A percentile compares a stretch with the other conserved stretches of the same genome.
Conservation (phyloP, 2,797 vertebrate species). For the Microctenopoma steveboyesi region DNA sequence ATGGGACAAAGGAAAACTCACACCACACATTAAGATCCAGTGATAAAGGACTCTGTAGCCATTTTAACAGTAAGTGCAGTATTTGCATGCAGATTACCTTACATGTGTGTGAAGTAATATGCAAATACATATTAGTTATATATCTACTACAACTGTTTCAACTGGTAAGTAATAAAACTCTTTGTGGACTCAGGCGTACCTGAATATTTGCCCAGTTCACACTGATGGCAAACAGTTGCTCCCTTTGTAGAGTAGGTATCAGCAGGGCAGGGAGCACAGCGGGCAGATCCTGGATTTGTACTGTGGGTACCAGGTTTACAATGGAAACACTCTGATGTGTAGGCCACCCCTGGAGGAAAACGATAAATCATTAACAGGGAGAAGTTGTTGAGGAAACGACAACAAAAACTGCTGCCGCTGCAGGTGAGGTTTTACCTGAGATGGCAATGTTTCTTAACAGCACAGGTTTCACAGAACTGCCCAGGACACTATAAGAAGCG, state of each 20-base stretch:
- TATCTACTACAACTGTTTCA: background rate
- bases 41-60: constrained; percentile 55
- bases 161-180: background rate
- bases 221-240: constrained; percentile 88
- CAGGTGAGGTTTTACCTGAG: constrained; percentile 82
- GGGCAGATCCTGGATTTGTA: constrained; percentile 84
- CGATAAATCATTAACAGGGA: constrained; percentile 17
- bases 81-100: constrained; percentile 42
- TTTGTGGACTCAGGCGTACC: constrained; percentile 79
- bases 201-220: constrained; percentile 86
- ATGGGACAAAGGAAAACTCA: constrained; percentile 41
- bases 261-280: constrained; percentile 86
- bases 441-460: constrained; percentile 90
- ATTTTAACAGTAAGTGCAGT: constrained; percentile 29
- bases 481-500: constrained; percentile 83
- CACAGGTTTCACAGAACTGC: constrained; percentile 86
- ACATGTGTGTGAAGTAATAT: constrained; percentile 1
- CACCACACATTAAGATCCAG: constrained; percentile 65
- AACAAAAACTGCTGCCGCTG: no score
- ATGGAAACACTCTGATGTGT: constrained; percentile 97
- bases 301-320: constrained; percentile 94
- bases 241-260: constrained; percentile 91
- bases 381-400: background rate
- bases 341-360: constrained; percentile 88
- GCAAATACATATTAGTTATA: constrained; percentile 14